Evolutionary conservation across 2,888 invertebrate species (phyloP).

Genomic region (Mellilla xanthometata): DNA sequence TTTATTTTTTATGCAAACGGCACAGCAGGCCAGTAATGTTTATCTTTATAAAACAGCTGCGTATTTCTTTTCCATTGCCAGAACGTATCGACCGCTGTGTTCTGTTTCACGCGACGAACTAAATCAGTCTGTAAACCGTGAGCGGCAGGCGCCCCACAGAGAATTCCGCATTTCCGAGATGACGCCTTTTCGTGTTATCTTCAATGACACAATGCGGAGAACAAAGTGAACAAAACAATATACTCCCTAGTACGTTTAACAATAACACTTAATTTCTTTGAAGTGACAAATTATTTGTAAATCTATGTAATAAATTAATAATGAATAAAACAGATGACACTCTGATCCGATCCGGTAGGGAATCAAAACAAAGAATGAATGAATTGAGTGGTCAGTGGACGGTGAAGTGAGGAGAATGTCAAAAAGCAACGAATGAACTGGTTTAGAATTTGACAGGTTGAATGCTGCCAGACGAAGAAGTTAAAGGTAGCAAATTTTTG

Average conservation of each 20-base stretch:
- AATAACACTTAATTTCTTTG: too few species aligned
- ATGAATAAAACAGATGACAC: too few species aligned
- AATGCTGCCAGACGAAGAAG: too few species aligned
- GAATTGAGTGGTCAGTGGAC: neutral
- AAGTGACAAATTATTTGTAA: too few species aligned
- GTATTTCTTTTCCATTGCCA: constrained; percentile 30
- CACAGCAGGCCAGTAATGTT: constrained; percentile 12
- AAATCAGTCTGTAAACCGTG: constrained; percentile 38
- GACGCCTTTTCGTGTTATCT: constrained; percentile 26
- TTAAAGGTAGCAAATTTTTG: too few species aligned
- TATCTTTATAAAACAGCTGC: constrained; percentile 16
- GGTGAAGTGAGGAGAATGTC: too few species aligned
- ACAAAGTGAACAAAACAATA: too few species aligned
- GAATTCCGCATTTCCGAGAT: constrained; percentile 56
- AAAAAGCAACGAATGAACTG: neutral
- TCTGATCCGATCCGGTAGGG: neutral
- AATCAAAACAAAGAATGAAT: neutral
- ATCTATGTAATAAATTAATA: too few species aligned
- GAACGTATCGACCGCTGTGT: constrained; percentile 38
- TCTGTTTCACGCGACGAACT: constrained; percentile 51
- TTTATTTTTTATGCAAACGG: constrained; percentile 23
- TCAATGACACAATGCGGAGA: too few species aligned
- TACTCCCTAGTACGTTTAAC: too few species aligned
- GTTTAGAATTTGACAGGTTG: neutral
- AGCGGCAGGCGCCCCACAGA: constrained; percentile 30